phyloP scores from a whole-genome alignment of 2,113 vertebrate genomes.

The Coptodon rendalli region DNA sequence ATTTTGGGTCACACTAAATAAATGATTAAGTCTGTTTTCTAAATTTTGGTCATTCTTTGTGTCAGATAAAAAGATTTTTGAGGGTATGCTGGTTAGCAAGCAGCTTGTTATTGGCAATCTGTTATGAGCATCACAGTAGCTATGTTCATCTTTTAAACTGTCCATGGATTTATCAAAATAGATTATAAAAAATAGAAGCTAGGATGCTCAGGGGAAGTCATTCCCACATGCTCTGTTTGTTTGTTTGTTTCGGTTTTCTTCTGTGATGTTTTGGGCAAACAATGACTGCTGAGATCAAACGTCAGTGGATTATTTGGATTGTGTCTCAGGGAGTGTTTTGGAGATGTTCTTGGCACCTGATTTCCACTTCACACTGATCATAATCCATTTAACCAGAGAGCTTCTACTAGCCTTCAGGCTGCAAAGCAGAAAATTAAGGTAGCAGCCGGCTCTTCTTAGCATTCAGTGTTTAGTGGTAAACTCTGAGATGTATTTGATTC shows the following conservation, averaged over 20 bases:
- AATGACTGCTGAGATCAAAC: neutral
- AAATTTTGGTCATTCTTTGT: neutral
- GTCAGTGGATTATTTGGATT: neutral
- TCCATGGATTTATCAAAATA: neutral
- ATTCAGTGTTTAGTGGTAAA: neutral
- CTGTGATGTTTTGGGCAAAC: neutral
- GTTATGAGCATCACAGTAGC: neutral
- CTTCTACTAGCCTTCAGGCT: neutral
- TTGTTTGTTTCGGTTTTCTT: neutral
- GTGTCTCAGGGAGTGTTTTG: neutral
- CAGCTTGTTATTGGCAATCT: neutral
- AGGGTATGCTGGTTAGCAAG: neutral
- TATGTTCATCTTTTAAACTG: neutral
- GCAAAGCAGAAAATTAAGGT: neutral
- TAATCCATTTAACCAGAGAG: neutral
- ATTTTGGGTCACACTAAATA: neutral
- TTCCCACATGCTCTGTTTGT: neutral
- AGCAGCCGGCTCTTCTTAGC: neutral
- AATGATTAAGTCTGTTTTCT: neutral
- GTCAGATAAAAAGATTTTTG: neutral
- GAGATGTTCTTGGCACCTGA: neutral
- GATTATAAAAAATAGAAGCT: neutral
- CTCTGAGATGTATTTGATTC: neutral
- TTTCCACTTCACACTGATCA: neutral
- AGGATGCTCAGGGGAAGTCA: neutral